Evolutionary conservation across 2,888 invertebrate genomes (phyloP), one percentile per base, ranked within the genome.

Genomic region (Hypolimnas misippus): DNA sequence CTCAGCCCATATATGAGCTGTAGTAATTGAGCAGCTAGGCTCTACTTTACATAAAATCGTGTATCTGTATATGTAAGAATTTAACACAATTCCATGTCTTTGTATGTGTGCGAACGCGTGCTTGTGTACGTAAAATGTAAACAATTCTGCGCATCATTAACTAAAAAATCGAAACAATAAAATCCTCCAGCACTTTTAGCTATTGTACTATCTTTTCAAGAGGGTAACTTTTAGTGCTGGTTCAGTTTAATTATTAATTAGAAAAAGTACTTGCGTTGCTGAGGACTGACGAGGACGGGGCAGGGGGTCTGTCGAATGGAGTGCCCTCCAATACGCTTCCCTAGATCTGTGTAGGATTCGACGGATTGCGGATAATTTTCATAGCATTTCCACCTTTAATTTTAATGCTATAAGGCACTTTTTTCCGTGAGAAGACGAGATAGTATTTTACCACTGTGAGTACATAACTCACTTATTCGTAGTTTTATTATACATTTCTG

Each of bases 231-330:
- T 52, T 46, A 51, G 46, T 46, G 53, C n/a, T 46, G 49, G 49
- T 49, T 49, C 49, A 49, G 53, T 54, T 46, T 54, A 54, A 60
- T 46, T 60, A 60, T 60, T 60, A 60, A 60, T 60, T 60, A 60
- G 60, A 53, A 38, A 49, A 60, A 49, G 53, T 46, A 35, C 53
- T 59, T n/a, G 21, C 46, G 44, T 35, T 14, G 53, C 46, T 29
- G 46, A 54, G 54, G 46, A 60, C 60, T 52, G 58, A 31, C 25
- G 25, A 60, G 59, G 63, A 21, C 8, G 19, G n/a, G n/a, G n/a
- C n/a, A n/a, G n/a, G n/a, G n/a, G 58, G 52, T 62, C 52, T 57
- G 56, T 65, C 59, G 65, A 65, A 46, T 52, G 46, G 40, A 62
- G 65, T n/a, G 54, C 49, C 31, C 62, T 62, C 40, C 59, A 59